Percentiles rank a stretch among this genome's conserved stretches.
Conservation (phyloP, 2,888 invertebrate genomes). For the Sympetrum striolatum region DNA sequence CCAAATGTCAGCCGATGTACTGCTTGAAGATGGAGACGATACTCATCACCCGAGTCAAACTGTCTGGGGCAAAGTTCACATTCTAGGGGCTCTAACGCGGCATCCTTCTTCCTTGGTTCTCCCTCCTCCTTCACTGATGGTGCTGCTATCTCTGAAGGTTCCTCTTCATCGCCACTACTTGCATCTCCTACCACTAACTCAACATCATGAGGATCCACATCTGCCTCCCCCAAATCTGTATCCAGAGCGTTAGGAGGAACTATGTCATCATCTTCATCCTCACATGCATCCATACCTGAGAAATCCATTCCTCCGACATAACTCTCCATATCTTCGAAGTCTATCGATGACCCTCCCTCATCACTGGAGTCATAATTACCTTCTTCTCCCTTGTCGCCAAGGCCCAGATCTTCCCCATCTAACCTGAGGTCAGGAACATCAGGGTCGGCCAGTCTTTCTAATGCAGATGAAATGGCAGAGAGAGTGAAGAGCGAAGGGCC, state of each 20-base stretch:
- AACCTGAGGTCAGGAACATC: background rate
- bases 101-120: background rate
- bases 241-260: slow-evolving; percentile 25
- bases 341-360: slow-evolving; percentile 25
- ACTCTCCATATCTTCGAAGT: slow-evolving; percentile 32
- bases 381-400: slow-evolving; percentile 22
- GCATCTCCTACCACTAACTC: slow-evolving; percentile 19
- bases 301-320: slow-evolving; percentile 34
- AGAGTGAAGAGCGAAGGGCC: slow-evolving; percentile 44
- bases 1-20: slow-evolving; percentile 23
- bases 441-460: background rate
- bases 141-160: background rate
- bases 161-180: slow-evolving; percentile 35
- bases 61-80: slow-evolving; percentile 20
- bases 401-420: slow-evolving; percentile 27
- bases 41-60: slow-evolving; percentile 18
- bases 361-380: slow-evolving; percentile 28
- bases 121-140: background rate
- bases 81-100: slow-evolving; percentile 4
- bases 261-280: slow-evolving; percentile 27
- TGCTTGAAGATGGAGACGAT: slow-evolving; percentile 26
- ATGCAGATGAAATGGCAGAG: background rate
- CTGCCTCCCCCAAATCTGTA: slow-evolving; percentile 4
- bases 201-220: slow-evolving; percentile 32
- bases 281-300: slow-evolving; percentile 41